Percentiles rank a stretch among this genome's conserved stretches.
Evolutionary conservation across 1,140 invertebrate species (phyloP).

Genomic region (Conus ventricosus): DNA sequence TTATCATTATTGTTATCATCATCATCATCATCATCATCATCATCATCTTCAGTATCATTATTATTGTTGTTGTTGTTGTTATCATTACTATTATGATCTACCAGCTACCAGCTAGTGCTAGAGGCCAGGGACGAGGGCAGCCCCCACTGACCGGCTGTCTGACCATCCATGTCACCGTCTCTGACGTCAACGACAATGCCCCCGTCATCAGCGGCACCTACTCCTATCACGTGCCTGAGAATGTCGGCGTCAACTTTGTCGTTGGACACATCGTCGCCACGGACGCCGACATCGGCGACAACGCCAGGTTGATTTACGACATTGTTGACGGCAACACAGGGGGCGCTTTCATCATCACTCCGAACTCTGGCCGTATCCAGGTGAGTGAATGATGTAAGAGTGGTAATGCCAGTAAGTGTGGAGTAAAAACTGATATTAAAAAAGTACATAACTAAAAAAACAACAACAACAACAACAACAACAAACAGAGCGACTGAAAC

Average conservation of each 20-base stretch:
- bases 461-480: no score
- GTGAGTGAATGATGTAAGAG: slow-evolving; percentile 7
- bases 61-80: no score
- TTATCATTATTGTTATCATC: no score
- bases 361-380: slow-evolving; percentile 54
- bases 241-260: slow-evolving; percentile 48
- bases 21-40: no score
- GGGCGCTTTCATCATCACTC: slow-evolving; percentile 51
- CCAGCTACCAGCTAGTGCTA: not conserved
- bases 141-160: slow-evolving; percentile 50
- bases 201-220: slow-evolving; percentile 57
- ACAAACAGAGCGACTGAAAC: no score
- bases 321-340: slow-evolving; percentile 53
- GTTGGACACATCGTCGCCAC: slow-evolving; percentile 54
- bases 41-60: no score
- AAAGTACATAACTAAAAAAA: no score
- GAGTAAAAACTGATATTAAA: no score
- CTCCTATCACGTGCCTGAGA: slow-evolving; percentile 50
- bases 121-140: slow-evolving; percentile 18
- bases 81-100: no score
- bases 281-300: slow-evolving; percentile 57
- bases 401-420: no score
- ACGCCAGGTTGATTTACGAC: slow-evolving; percentile 53
- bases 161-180: slow-evolving; percentile 52
- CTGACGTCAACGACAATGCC: slow-evolving; percentile 51